These are phyloP conservation scores for Penelope pileata DNA, from an alignment of 2,113 vertebrate species.

Conservation along the genomic window DNA sequence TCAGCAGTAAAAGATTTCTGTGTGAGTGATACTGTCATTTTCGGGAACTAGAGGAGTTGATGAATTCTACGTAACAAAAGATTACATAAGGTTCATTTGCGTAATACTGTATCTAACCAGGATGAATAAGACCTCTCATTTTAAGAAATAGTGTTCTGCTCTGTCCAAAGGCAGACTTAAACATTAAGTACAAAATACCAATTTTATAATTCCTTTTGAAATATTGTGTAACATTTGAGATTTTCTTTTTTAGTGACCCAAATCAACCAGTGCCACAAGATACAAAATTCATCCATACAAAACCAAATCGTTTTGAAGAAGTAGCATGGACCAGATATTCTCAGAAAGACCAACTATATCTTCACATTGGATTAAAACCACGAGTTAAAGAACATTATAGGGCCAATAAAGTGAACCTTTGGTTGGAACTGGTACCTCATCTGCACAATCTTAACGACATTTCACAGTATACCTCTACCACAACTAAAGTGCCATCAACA, in stretches of 20 bases:
- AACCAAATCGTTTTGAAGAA: slow-evolving; percentile 98
- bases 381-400: slow-evolving; percentile 98
- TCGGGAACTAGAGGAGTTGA: neutral
- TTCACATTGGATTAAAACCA: slow-evolving; percentile 98
- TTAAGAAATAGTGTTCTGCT: neutral
- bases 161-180: neutral
- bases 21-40: neutral
- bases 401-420: slow-evolving; percentile 98
- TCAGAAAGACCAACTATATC: slow-evolving; percentile 97
- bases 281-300: slow-evolving; percentile 98
- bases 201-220: slow-evolving; percentile 29
- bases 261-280: slow-evolving; percentile 99
- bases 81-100: neutral
- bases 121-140: slow-evolving; percentile 11
- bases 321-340: slow-evolving; percentile 98
- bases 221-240: slow-evolving; percentile 12
- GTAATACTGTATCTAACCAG: slow-evolving; percentile 21
- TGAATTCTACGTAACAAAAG: neutral
- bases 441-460: slow-evolving; percentile 98
- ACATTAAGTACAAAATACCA: neutral
- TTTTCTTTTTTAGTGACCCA: slow-evolving; percentile 83
- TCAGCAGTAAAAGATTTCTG: neutral
- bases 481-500: slow-evolving; percentile 95
- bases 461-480: slow-evolving; percentile 96
- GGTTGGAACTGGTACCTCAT: slow-evolving; percentile 97